Percentiles rank a stretch among this genome's conserved stretches.
These are phyloP conservation scores for Conus betulinus DNA, from an alignment of 1,140 invertebrate species.

Conservation along the genomic window DNA sequence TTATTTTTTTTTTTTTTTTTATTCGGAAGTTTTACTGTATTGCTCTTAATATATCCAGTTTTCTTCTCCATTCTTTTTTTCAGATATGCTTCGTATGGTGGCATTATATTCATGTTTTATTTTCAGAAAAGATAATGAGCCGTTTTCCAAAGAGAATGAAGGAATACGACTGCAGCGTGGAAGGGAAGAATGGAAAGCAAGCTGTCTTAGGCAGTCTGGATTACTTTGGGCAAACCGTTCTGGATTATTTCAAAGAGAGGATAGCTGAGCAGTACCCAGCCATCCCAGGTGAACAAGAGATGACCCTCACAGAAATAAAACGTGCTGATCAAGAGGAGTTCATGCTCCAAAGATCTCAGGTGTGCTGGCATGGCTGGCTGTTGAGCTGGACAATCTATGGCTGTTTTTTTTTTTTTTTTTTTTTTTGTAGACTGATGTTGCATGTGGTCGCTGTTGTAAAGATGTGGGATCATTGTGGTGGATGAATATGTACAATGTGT, in stretches of 20 bases:
- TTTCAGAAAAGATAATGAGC: slow-evolving; percentile 26
- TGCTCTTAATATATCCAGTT: no score
- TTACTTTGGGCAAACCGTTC: slow-evolving; percentile 35
- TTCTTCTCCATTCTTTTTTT: no score
- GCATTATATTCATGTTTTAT: not conserved
- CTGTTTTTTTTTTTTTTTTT: no score
- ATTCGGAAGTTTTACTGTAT: no score
- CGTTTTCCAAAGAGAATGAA: slow-evolving; percentile 17
- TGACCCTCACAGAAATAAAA: slow-evolving; percentile 41
- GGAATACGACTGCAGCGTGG: slow-evolving; percentile 28
- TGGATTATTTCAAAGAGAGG: slow-evolving; percentile 49
- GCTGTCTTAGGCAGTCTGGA: slow-evolving; percentile 14
- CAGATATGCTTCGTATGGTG: no score
- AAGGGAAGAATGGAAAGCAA: not conserved
- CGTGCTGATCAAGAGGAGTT: slow-evolving; percentile 53
- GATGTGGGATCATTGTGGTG: no score
- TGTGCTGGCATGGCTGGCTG: slow-evolving; percentile 12
- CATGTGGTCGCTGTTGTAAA: no score
- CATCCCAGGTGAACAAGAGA: slow-evolving; percentile 41
- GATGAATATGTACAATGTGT: no score
- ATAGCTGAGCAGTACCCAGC: slow-evolving; percentile 52
- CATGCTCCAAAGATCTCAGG: slow-evolving; percentile 56
- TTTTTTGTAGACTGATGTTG: no score
- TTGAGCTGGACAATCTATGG: not conserved
- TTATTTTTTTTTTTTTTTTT: no score